Evolutionary conservation across 1,140 invertebrate genomes (phyloP).

Genomic region (Temnothorax curvispinosus): DNA sequence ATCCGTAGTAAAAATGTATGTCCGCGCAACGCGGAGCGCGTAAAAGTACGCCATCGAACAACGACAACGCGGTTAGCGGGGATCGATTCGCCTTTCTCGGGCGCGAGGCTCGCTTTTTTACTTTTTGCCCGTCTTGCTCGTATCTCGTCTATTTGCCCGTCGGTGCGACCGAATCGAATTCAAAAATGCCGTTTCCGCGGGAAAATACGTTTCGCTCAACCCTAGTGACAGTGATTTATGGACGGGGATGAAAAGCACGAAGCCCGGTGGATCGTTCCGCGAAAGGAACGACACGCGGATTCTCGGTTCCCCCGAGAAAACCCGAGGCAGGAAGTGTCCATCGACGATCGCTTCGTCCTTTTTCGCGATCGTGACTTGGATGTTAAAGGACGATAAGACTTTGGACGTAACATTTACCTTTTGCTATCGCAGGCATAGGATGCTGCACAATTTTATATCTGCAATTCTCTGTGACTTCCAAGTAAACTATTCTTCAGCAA

Average conservation of each 20-base stretch:
- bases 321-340: slow-evolving; percentile 17
- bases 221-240: slow-evolving; percentile 70
- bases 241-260: slow-evolving; percentile 52
- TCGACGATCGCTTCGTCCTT: slow-evolving; percentile 28
- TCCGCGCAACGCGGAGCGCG: background rate
- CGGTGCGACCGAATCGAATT: slow-evolving; percentile 57
- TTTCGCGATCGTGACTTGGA: slow-evolving; percentile 25
- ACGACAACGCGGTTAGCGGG: slow-evolving; percentile 29
- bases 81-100: slow-evolving; percentile 52
- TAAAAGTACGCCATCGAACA: slow-evolving; percentile 18
- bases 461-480: background rate
- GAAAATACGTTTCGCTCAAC: slow-evolving; percentile 69
- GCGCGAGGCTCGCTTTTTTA: background rate
- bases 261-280: slow-evolving; percentile 21
- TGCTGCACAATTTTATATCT: background rate
- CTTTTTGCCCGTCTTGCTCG: slow-evolving; percentile 23
- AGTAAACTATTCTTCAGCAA: background rate
- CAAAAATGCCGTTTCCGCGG: slow-evolving; percentile 64
- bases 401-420: slow-evolving; percentile 18
- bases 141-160: slow-evolving; percentile 45
- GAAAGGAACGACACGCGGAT: slow-evolving; percentile 19
- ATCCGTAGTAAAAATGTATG: slow-evolving; percentile 25
- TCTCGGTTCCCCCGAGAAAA: background rate
- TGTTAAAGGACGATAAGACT: slow-evolving; percentile 32
- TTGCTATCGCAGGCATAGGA: background rate